Evolutionary conservation across 2,113 vertebrate species (phyloP), one percentile per base, ranked within the genome.

Genomic region (Prolemur simus): DNA sequence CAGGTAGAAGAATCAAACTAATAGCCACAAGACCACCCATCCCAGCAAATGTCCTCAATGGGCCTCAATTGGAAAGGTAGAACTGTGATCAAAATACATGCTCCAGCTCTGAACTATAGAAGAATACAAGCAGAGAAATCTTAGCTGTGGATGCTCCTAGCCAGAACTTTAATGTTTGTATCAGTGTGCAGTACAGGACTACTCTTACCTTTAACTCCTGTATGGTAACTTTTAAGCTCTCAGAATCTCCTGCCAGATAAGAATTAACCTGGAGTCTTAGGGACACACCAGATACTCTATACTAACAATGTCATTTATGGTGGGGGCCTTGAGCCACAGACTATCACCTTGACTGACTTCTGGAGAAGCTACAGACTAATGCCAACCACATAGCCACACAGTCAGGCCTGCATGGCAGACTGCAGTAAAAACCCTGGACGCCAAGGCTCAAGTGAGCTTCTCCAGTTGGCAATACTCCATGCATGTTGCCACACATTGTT

Each of bases 401-500:
- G 8, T 29, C 27, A 74, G 52, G 64, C 20, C 17, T 20, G 0
- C 0, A 5, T 18, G 29, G 66, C 54, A 47, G 23, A 68, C 0
- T 0, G 20, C 68, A 52, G 8, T 32, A 29, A 37, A 64, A 85
- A 76, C 23, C 27, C 74, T 37, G 39, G 66, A 87, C 23, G 21
- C 47, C 39, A n/a, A 47, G 10, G 63, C 54, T 25, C 21, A 11
- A 7, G 18, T 58, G 45, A 64, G 52, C 25, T 47, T 86, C 74
- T 13, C 14, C 1, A 4, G 13, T 5, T 4, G 58, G 66, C 60
- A 83, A 2, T 14, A 32, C 21, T 20, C 68, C 42, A 2, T 14
- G 58, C 17, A 14, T 4, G 0, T 1, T 34, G 18, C 18, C 32
- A 76, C 8, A 1, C 27, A n/a, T 11, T n/a, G 37, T 4, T 8